Conservation (phyloP, 2,113 vertebrate genomes). For the Hyla sarda region DNA sequence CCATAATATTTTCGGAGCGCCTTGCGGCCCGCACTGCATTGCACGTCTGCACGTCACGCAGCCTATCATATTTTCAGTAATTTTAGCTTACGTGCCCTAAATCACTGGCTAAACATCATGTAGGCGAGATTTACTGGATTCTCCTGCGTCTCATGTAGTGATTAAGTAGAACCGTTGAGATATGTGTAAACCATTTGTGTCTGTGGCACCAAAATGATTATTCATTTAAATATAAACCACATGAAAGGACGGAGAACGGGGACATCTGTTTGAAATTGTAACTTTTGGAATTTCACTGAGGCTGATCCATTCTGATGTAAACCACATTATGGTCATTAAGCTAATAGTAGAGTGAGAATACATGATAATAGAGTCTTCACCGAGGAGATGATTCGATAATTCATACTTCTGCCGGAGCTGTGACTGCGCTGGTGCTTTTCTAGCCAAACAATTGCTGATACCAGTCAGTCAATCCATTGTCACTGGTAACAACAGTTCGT, state of each 20-base stretch:
- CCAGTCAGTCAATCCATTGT: neutral
- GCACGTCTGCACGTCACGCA: neutral
- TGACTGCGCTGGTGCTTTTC: neutral
- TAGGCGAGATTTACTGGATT: neutral
- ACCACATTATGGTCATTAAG: constrained; percentile 12
- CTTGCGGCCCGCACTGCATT: neutral
- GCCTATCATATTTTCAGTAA: constrained; percentile 23
- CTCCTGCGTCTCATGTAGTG: neutral
- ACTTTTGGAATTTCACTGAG: constrained; percentile 62
- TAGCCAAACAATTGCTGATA: neutral
- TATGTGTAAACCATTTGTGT: constrained; percentile 62
- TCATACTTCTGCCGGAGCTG: neutral
- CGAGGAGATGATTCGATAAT: constrained; percentile 48
- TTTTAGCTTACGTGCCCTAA: neutral
- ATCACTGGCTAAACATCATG: neutral
- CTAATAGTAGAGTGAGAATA: constrained; percentile 49
- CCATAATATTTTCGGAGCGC: constrained; percentile 12
- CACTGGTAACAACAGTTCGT: neutral
- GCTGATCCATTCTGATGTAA: constrained; percentile 63
- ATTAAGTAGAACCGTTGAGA: constrained; percentile 49
- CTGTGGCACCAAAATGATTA: constrained; percentile 58
- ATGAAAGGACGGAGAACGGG: constrained; percentile 61
- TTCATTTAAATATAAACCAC: constrained; percentile 68
- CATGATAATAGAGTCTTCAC: constrained; percentile 60
- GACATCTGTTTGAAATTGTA: constrained; percentile 65